phyloP scores from a whole-genome alignment of 2,797 vertebrate genomes.

The Caiman crocodilus region DNA sequence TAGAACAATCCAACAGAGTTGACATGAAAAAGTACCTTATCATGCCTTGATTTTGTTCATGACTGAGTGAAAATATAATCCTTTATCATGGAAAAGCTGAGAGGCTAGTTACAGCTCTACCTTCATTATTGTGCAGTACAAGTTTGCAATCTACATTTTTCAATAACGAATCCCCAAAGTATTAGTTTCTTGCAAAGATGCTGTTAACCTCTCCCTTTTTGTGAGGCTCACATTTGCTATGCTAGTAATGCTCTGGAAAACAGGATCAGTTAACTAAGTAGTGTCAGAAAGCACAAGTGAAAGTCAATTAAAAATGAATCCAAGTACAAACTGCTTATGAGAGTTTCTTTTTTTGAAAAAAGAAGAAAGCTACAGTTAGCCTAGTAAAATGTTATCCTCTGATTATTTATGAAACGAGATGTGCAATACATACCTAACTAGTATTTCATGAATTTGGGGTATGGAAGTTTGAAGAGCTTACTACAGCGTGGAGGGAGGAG shows the following conservation, averaged over 20 bases:
- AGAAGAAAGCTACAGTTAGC: not conserved
- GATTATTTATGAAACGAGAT: not conserved
- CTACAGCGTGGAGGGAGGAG: too few relatives aligned
- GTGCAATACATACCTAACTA: not conserved
- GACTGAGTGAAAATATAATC: not conserved
- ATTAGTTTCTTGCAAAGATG: not conserved
- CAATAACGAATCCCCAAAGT: not conserved
- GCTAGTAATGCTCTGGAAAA: not conserved
- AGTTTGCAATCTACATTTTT: not conserved
- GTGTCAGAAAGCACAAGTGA: not conserved
- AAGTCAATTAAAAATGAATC: not conserved
- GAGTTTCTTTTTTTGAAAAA: too few relatives aligned
- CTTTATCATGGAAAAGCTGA: not conserved
- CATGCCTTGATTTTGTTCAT: not conserved
- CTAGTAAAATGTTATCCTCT: not conserved
- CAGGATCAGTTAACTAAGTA: not conserved
- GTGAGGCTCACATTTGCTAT: not conserved
- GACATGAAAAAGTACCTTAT: not conserved
- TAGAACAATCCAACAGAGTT: not conserved
- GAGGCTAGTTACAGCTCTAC: not conserved
- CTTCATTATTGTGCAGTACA: not conserved
- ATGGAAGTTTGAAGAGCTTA: too few relatives aligned
- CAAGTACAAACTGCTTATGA: not conserved
- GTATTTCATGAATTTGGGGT: not conserved
- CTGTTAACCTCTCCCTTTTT: not conserved